Base-by-base conservation (phyloP, 1,140 invertebrate genomes). In the Drosophila serrata region DNA sequence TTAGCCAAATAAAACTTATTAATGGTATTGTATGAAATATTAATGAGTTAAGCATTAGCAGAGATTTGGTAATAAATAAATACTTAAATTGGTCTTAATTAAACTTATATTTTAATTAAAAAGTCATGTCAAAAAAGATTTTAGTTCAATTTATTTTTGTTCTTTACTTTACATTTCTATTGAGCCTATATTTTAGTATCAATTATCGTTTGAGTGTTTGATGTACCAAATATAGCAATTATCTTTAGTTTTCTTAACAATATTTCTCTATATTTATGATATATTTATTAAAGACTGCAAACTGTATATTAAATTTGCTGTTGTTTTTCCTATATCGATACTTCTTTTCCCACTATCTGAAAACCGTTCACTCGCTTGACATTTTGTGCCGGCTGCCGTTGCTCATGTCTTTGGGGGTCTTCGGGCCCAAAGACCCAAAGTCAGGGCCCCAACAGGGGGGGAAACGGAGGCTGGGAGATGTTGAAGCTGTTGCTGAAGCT, bases 351-450 rank as follows among this genome's bases (percentile, higher is more conserved):
- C 22, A 27, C 12, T 22, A 39, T 43, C 43, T 62, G 61, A 43
- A 74, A 82, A 74, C 74, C 79, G 79, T 78, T 82, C 79, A 59
- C 64, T 80, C 24, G 81, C 81, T 60, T 82, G 81, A 82, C 81
- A 82, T 82, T 82, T 84, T 80, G 70, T 84, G 81, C 81, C 76
- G 70, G 81, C 76, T 82, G 80, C 46, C 78, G 60, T 19, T 49
- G 60, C 31, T 27, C 69, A 55, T 73, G 51, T 72, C 67, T 73
- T 73, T 72, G 69, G 53, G 53, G 53, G 29, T 58, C 42, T 59
- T 59, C 69, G 43, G 59, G 75, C 61, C 53, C 65, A 35, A 33
- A 67, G 31, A 75, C 61, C 53, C 65, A 35, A 33, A 67, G 31
- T 62, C 43, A 13, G 58, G 57, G 42, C 22, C 56, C 56, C 62